Evolutionary conservation across 2,888 invertebrate genomes (phyloP), one percentile per base, ranked within the genome.

Genomic region (Drosophila merina): DNA sequence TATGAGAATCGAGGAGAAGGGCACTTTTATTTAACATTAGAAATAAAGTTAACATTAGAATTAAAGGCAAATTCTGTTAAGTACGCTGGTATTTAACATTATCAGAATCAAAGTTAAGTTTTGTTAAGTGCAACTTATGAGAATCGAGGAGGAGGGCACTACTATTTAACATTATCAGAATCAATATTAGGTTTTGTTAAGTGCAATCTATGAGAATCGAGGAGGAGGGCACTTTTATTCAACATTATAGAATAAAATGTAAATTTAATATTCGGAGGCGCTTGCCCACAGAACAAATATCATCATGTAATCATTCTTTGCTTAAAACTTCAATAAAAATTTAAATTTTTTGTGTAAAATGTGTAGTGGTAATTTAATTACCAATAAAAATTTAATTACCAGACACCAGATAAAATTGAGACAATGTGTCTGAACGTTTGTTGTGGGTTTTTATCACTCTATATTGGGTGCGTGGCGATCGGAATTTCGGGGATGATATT

Each of bases 381-480:
- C 8, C 4, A 44, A 48, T 26, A 20, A 20, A 1, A 20, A 20
- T 20, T 20, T 20, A 20, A 20, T 20, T 20, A 20, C 20, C 20
- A 20, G 20, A 20, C 14, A 26, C 5, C 8, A 42, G n/a, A 60
- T 9, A 4, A 54, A 3, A 26, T 10, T 1, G 1, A 44, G 25
- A 44, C 44, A 20, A 56, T 62, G 60, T 62, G 60, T 33, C 48
- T 62, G 3, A 40, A 26, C 8, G 31, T 26, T 5, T 62, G 47
- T 14, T 60, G 40, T 26, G 60, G 60, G 12, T 60, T 48, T 10
- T n/a, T 48, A n/a, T 62, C 60, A 14, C 60, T 62, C 5, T 62
- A 62, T 26, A 20, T 60, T 7, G 60, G 60, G 14, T 62, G 62
- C 48, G 31, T 62, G 8, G 25, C 59, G 12, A 60, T 60, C n/a